phyloP scores from a whole-genome alignment of 2,888 invertebrate species.

The Epinotia demarniana region DNA sequence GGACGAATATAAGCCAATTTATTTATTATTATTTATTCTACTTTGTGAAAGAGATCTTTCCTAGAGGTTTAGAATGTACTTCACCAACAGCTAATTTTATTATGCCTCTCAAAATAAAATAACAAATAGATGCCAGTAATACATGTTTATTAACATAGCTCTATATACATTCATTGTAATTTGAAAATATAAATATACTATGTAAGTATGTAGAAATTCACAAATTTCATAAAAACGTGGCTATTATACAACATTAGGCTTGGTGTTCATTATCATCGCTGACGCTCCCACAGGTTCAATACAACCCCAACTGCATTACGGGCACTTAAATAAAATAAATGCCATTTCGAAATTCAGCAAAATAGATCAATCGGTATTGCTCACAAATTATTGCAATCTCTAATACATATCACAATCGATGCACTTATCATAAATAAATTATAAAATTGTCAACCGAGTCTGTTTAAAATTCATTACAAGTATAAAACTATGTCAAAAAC shows the following conservation, averaged over 20 bases:
- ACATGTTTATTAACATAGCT: constrained; percentile 83
- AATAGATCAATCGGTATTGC: constrained; percentile 65
- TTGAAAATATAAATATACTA: constrained; percentile 81
- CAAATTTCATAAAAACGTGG: constrained; percentile 76
- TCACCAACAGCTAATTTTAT: too few species aligned
- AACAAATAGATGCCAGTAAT: constrained; percentile 73
- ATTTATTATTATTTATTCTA: too few species aligned
- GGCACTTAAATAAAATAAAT: constrained; percentile 67
- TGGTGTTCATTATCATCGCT: constrained; percentile 71
- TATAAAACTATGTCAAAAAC: constrained; percentile 80
- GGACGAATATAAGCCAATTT: too few species aligned
- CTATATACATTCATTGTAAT: constrained; percentile 82
- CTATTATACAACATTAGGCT: constrained; percentile 72
- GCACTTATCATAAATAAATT: constrained; percentile 83
- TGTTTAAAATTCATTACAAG: constrained; percentile 72
- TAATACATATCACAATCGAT: constrained; percentile 81
- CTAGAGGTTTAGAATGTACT: too few species aligned
- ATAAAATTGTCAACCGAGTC: constrained; percentile 81
- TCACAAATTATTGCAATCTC: constrained; percentile 67
- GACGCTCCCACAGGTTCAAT: constrained; percentile 54
- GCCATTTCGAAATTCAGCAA: constrained; percentile 66
- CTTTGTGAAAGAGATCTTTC: too few species aligned
- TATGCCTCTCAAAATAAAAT: constrained; percentile 50
- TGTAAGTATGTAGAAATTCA: constrained; percentile 76
- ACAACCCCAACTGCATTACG: constrained; percentile 52